phyloP scores from a whole-genome alignment of 2,113 vertebrate genomes.

The Mesembrinibis cayennensis region DNA sequence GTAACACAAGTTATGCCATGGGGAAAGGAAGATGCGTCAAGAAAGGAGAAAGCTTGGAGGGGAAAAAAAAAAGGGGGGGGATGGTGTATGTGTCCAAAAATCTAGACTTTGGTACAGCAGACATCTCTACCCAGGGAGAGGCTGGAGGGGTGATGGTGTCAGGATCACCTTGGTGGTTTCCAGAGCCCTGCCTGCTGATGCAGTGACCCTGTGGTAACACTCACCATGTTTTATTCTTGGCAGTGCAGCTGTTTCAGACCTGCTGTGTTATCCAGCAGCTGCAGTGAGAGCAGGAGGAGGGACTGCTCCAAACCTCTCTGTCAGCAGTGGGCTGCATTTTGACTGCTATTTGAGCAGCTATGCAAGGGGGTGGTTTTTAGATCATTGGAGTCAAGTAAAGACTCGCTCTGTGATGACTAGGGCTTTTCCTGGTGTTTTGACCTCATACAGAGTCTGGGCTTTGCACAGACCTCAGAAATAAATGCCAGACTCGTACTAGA shows the following conservation, averaged over 20 bases:
- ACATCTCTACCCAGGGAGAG: not conserved
- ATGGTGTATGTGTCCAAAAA: not conserved
- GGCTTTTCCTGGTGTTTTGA: not conserved
- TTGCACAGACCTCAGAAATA: not conserved
- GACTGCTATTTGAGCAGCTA: not conserved
- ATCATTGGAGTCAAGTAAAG: not conserved
- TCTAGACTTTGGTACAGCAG: not conserved
- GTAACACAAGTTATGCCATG: not conserved
- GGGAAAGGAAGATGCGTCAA: fast-evolving
- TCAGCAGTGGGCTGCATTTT: not conserved
- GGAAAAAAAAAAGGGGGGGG: too few relatives aligned
- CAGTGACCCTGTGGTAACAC: not conserved
- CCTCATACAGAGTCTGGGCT: not conserved
- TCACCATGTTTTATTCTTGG: not conserved
- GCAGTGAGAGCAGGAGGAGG: not conserved
- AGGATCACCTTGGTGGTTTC: not conserved
- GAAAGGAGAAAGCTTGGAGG: not conserved
- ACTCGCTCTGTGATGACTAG: not conserved
- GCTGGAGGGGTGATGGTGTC: not conserved
- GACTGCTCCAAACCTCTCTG: not conserved
- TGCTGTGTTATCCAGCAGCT: not conserved
- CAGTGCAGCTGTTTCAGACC: not conserved
- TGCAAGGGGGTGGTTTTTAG: not conserved
- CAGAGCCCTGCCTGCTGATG: not conserved
- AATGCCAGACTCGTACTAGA: not conserved